phyloP scores from a whole-genome alignment of 2,797 vertebrate species.

The Enteromius anoplus region DNA sequence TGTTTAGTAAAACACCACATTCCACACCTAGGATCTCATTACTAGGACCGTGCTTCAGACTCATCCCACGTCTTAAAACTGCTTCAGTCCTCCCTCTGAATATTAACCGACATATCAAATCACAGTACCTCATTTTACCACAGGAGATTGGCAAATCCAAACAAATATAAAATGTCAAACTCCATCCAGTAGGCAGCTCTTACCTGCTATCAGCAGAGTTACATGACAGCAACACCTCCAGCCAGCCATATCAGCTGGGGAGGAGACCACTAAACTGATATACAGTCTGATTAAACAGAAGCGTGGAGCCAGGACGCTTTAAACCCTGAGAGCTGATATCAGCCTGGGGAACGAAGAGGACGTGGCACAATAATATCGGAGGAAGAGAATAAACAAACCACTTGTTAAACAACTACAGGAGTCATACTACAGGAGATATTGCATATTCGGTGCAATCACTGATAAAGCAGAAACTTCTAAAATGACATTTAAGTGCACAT shows the following conservation, averaged over 20 bases:
- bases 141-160: neutral
- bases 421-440: neutral
- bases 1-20: conserved; percentile 54
- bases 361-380: neutral
- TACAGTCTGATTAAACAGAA: conserved; percentile 43
- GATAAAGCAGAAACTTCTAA: neutral
- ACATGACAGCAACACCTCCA: conserved; percentile 46
- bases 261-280: conserved; percentile 50
- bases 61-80: neutral
- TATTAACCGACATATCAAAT: conserved; percentile 3
- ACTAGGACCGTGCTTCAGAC: conserved; percentile 4
- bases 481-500: neutral
- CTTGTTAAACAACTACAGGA: conserved; percentile 10
- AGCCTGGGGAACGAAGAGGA: conserved; percentile 4
- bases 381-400: conserved; percentile 1
- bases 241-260: conserved; percentile 44
- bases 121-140: conserved; percentile 14
- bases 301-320: conserved; percentile 45
- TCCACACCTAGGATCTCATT: conserved; percentile 53
- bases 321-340: conserved; percentile 42
- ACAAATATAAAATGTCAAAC: conserved; percentile 3
- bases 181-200: conserved; percentile 28
- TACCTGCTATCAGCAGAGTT: conserved; percentile 38
- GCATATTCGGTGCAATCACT: neutral
- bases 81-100: conserved; percentile 9